Evolutionary conservation across 37 sponge, comb jelly and placozoan species (phyloP).

Genomic region (Oscarella lobularis): DNA sequence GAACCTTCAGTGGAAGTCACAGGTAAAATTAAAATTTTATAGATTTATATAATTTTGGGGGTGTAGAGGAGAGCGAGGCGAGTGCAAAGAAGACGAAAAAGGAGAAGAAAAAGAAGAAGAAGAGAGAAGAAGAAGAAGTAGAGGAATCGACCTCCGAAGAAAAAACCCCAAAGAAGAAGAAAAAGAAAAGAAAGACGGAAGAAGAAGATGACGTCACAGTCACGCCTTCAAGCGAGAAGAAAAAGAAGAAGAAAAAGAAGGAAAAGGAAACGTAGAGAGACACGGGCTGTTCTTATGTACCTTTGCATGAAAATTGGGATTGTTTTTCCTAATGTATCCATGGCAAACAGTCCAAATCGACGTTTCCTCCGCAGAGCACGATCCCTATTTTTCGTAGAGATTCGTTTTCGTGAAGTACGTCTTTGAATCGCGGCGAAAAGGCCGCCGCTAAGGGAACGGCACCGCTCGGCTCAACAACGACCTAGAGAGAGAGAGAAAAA

Average conservation of each 20-base stretch:
- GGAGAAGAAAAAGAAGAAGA: constrained; percentile 9
- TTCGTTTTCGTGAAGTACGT: background rate
- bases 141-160: background rate
- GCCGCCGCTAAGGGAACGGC: background rate
- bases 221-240: background rate
- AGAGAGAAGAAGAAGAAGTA: background rate
- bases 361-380: constrained; percentile 3
- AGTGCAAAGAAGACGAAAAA: constrained; percentile 17
- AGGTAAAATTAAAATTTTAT: too few species aligned
- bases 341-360: background rate
- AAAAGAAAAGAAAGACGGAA: constrained; percentile 36
- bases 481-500: background rate
- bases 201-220: constrained; percentile 9
- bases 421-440: background rate
- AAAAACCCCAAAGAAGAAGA: background rate
- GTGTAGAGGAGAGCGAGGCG: too few species aligned
- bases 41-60: too few species aligned
- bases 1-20: background rate
- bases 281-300: constrained; percentile 4
- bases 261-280: background rate
- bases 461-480: constrained; percentile 8
- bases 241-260: background rate
- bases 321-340: too few species aligned
- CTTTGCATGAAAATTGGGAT: too few species aligned
- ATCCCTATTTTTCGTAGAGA: background rate